Percentiles rank a stretch among this genome's conserved stretches.
These are phyloP conservation scores for Indri indri DNA, from an alignment of 2,113 vertebrate species.

Conservation along the genomic window DNA sequence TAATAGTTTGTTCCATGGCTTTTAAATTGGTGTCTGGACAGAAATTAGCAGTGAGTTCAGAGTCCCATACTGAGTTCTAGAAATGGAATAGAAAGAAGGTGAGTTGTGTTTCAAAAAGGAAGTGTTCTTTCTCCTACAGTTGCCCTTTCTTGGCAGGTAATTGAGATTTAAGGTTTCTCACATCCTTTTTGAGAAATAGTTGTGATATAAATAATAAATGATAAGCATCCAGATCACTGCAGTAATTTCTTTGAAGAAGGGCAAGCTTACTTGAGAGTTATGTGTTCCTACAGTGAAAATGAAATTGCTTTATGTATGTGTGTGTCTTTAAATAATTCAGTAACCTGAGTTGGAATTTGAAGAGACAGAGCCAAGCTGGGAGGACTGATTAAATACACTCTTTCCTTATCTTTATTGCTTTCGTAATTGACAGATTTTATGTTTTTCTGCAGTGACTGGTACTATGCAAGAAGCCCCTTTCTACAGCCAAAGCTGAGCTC, in stretches of 20 bases:
- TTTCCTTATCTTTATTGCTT: neutral
- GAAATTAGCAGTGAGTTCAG: neutral
- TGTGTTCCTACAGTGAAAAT: neutral
- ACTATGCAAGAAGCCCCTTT: constrained; percentile 95
- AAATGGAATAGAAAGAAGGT: neutral
- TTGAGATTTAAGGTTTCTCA: neutral
- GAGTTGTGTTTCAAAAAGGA: neutral
- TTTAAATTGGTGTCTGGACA: neutral
- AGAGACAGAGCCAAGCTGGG: neutral
- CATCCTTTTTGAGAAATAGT: neutral
- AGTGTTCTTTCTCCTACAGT: neutral
- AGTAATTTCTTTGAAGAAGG: neutral
- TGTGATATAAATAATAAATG: neutral
- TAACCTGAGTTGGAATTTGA: neutral
- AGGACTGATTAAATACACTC: neutral
- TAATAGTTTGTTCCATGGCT: neutral
- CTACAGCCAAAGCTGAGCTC: constrained; percentile 91
- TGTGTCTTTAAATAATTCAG: neutral
- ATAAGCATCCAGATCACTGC: neutral
- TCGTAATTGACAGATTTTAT: neutral
- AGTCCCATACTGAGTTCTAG: neutral
- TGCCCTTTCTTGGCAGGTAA: neutral
- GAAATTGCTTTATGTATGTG: neutral
- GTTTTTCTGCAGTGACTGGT: constrained; percentile 92
- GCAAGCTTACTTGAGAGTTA: neutral